Base-by-base conservation (phyloP, 2,113 vertebrate genomes). In the Tichodroma muraria region DNA sequence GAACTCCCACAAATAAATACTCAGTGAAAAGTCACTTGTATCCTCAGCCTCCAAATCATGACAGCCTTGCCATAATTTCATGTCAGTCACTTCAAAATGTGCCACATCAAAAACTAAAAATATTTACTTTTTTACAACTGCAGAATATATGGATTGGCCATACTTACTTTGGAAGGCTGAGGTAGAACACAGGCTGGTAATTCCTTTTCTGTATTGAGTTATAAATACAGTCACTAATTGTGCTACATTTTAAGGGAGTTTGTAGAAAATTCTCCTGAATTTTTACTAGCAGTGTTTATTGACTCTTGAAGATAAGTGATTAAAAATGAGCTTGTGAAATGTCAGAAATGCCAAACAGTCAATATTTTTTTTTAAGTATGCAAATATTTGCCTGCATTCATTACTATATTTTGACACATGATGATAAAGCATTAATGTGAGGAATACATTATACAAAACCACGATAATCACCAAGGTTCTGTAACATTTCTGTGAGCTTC, bases 401-500 rank as follows among this genome's bases (percentile, higher is more conserved):
- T 92, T 15, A 22, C 31, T 88, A 35, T 89, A 56, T 93, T 97
- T 97, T 95, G 85, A 88, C 81, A 86, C 28, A 31, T 21, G 31
- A 25, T 9, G 54, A 78, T 64, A 81, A 84, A 80, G 52, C 42
- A 44, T 84, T 90, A 80, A 61, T 77, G 56, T 88, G 71, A 94
- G 87, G 76, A 94, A 92, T 59, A 56, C n/a, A 65, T 97, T 93
- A 60, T 38, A 57, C 54, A 85, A 80, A 89, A 13, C 73, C 50
- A 3, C 0, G 1, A 59, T 85, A 52, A 85, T 91, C 73, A 79
- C 77, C 37, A 60, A 71, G 78, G 59, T 93, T 96, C 89, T 83
- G 28, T 70, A n/a, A 8, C 27, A 82, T 93, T 92, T 96, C 70
- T 75, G 94, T 93, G 94, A 80, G 71, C 79, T 94, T 95, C 71